Percentiles rank a stretch among this genome's conserved stretches.
Evolutionary conservation across 37 sponge, comb jelly and placozoan species (phyloP).

Genomic region (Amphimedon queenslandica): DNA sequence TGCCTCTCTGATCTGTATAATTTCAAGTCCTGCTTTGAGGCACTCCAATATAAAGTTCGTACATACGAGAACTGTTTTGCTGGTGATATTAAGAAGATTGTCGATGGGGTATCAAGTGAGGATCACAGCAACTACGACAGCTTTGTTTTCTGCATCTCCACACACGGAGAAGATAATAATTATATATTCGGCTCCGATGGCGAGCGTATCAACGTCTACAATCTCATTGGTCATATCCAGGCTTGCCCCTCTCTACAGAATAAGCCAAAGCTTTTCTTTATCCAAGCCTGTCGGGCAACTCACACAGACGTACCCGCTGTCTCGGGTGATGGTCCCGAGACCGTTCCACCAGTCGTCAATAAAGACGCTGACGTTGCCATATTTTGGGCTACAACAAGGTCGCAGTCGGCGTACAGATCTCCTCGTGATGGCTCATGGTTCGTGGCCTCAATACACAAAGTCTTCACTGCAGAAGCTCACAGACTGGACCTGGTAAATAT

Average conservation of each 20-base stretch:
- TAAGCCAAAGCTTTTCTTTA: slow-evolving; percentile 86
- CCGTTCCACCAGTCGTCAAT: not conserved
- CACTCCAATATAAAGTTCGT: slow-evolving; percentile 37
- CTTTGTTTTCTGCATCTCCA: slow-evolving; percentile 68
- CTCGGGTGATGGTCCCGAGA: not conserved
- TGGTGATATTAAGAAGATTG: not conserved
- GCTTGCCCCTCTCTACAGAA: slow-evolving; percentile 22
- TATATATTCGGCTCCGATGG: slow-evolving; percentile 66
- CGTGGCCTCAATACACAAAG: slow-evolving; percentile 28
- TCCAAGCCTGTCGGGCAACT: slow-evolving; percentile 74
- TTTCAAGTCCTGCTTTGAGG: slow-evolving; percentile 21
- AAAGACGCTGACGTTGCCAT: slow-evolving; percentile 53
- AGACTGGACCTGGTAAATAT: slow-evolving; percentile 12
- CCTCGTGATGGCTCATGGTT: slow-evolving; percentile 73
- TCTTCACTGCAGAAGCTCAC: slow-evolving; percentile 15
- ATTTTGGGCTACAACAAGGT: slow-evolving; percentile 58
- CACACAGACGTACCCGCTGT: slow-evolving; percentile 21
- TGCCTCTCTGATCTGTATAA: slow-evolving; percentile 34
- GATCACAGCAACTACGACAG: slow-evolving; percentile 63
- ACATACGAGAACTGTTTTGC: slow-evolving; percentile 23
- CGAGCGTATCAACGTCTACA: slow-evolving; percentile 12
- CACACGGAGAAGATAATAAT: slow-evolving; percentile 52
- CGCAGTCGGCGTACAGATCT: slow-evolving; percentile 43
- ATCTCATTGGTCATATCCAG: slow-evolving; percentile 30
- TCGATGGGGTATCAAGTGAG: not conserved